A percentile compares a stretch with the other conserved stretches of the same genome.
These are phyloP conservation scores for Anguilla anguilla DNA, from an alignment of 2,797 vertebrate species.

Conservation along the genomic window DNA sequence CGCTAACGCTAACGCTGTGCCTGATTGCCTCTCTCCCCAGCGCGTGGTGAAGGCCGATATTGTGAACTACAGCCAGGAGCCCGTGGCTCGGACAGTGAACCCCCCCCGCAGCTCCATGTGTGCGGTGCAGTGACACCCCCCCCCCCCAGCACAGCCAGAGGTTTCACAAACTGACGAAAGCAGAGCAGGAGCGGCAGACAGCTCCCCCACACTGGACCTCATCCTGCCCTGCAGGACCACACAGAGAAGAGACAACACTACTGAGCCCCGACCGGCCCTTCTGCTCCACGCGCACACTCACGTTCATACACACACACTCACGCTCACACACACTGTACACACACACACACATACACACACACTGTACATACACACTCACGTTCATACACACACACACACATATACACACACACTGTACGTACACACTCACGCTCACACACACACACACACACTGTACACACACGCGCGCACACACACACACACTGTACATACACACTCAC, in stretches of 20 bases:
- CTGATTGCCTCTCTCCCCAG: conserved; percentile 63
- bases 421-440: background rate
- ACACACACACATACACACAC: background rate
- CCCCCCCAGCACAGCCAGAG: conserved; percentile 45
- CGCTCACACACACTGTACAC: background rate
- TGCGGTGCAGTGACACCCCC: conserved; percentile 82
- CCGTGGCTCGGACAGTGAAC: conserved; percentile 82
- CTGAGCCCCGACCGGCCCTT: background rate
- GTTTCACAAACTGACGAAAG: conserved; percentile 46
- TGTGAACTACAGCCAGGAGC: conserved; percentile 98
- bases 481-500: background rate
- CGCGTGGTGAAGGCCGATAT: conserved; percentile 98
- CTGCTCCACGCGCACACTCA: background rate
- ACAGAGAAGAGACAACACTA: conserved; percentile 14
- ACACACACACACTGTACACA: background rate
- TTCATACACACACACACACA: background rate
- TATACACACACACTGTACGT: no score
- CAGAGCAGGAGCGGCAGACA: conserved; percentile 38
- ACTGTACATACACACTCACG: background rate
- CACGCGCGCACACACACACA: background rate
- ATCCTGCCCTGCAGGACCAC: conserved; percentile 31
- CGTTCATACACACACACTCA: background rate
- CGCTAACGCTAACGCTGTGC: background rate
- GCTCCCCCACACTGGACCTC: conserved; percentile 48
- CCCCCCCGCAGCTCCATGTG: conserved; percentile 97